Conservation (phyloP, 2,113 vertebrate species). For the Eulemur macaco region DNA sequence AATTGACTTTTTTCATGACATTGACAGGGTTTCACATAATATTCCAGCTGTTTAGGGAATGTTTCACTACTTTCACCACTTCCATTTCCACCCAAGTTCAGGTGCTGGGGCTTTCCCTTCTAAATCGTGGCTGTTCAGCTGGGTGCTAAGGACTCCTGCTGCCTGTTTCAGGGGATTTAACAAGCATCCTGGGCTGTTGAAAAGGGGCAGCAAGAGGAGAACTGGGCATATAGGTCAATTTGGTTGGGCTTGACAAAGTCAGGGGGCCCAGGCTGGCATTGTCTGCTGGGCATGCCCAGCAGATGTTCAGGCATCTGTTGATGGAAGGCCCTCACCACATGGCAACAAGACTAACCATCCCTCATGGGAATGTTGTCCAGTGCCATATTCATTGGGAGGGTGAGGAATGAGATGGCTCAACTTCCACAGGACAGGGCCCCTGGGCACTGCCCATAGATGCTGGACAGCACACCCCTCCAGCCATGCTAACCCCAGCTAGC, state of each 20-base stretch:
- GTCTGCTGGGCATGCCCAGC: not conserved
- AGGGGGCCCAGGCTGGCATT: not conserved
- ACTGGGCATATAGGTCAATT: fast-evolving
- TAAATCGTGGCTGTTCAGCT: not conserved
- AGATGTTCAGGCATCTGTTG: not conserved
- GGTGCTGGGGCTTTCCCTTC: not conserved
- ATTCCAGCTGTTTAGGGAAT: not conserved
- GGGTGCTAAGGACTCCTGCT: not conserved
- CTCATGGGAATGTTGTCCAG: fast-evolving
- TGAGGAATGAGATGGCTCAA: fast-evolving
- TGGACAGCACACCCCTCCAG: not conserved
- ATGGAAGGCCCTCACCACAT: not conserved
- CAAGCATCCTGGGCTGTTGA: not conserved
- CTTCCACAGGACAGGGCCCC: not conserved
- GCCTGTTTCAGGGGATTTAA: not conserved
- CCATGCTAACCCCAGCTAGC: not conserved
- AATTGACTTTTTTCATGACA: not conserved
- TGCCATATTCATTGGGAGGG: not conserved
- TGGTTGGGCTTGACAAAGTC: not conserved
- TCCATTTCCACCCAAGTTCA: not conserved
- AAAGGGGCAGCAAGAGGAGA: not conserved
- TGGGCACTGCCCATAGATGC: not conserved
- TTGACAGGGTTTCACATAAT: not conserved
- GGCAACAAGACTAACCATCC: not conserved
- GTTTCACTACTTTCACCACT: not conserved